Percentiles rank a stretch among this genome's conserved stretches.
These are phyloP conservation scores for Empis livida DNA, from an alignment of 2,888 invertebrate genomes.

Conservation along the genomic window DNA sequence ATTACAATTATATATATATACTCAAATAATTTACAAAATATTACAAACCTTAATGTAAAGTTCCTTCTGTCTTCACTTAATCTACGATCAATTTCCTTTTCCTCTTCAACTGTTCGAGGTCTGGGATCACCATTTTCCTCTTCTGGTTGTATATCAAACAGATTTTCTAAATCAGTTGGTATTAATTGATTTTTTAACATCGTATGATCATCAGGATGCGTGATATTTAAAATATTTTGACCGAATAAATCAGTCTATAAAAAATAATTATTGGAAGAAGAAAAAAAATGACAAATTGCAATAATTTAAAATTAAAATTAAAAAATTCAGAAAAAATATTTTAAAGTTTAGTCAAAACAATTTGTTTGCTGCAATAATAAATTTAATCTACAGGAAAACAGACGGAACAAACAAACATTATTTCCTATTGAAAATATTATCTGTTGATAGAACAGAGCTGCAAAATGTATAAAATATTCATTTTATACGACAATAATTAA, in stretches of 20 bases:
- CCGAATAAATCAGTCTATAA: conserved; percentile 71
- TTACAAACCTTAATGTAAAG: conserved; percentile 40
- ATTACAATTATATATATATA: too few species aligned
- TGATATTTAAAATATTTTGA: conserved; percentile 66
- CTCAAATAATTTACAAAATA: too few species aligned
- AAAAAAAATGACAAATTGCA: too few species aligned
- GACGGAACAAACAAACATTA: too few species aligned
- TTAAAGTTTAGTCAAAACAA: too few species aligned
- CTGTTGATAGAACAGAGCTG: too few species aligned
- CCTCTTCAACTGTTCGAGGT: conserved; percentile 35
- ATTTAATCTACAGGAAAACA: too few species aligned
- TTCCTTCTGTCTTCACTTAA: conserved; percentile 40
- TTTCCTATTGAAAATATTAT: too few species aligned
- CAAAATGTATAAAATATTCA: too few species aligned
- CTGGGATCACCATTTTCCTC: conserved; percentile 43
- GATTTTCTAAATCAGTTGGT: conserved; percentile 37
- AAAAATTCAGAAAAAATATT: too few species aligned
- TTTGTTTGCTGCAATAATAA: too few species aligned
- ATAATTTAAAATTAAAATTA: not conserved
- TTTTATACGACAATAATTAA: too few species aligned
- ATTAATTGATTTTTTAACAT: conserved; percentile 53
- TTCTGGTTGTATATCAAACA: conserved; percentile 32
- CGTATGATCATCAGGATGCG: conserved; percentile 67
- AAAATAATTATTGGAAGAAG: not conserved
- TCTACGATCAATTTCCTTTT: conserved; percentile 29